Conservation (phyloP, 2,113 vertebrate species). For the Dermatemys mawii region DNA sequence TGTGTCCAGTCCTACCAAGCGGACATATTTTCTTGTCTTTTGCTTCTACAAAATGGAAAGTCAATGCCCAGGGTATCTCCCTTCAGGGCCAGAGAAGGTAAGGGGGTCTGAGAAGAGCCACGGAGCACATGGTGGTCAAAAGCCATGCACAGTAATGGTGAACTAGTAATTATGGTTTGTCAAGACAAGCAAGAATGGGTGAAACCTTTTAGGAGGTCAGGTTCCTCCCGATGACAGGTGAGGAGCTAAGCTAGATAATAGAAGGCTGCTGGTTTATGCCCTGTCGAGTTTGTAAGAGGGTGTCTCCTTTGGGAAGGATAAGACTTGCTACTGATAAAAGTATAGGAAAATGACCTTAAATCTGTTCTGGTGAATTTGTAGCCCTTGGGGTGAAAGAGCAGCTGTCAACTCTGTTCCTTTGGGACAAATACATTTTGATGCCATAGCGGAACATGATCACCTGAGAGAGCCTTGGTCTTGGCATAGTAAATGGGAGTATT, state of each 20-base stretch:
- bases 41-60: not conserved
- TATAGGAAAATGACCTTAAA: not conserved
- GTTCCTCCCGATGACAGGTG: too few relatives aligned
- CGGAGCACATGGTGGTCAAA: not conserved
- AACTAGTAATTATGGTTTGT: not conserved
- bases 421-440: not conserved
- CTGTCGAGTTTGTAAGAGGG: not conserved
- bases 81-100: not conserved
- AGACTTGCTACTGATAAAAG: not conserved
- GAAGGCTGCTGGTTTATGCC: not conserved
- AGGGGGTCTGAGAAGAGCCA: not conserved
- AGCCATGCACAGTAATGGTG: not conserved
- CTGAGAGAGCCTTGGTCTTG: not conserved
- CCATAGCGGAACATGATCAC: not conserved
- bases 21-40: not conserved
- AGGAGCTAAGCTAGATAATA: not conserved
- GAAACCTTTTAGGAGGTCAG: too few relatives aligned
- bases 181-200: not conserved
- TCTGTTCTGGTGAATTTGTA: not conserved
- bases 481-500: not conserved
- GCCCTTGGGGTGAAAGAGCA: too few relatives aligned
- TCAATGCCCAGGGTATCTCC: not conserved
- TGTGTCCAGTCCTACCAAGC: not conserved
- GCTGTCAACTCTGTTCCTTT: not conserved
- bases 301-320: not conserved